Evolutionary conservation across 2,113 vertebrate species (phyloP).

Genomic region (Felis catus): DNA sequence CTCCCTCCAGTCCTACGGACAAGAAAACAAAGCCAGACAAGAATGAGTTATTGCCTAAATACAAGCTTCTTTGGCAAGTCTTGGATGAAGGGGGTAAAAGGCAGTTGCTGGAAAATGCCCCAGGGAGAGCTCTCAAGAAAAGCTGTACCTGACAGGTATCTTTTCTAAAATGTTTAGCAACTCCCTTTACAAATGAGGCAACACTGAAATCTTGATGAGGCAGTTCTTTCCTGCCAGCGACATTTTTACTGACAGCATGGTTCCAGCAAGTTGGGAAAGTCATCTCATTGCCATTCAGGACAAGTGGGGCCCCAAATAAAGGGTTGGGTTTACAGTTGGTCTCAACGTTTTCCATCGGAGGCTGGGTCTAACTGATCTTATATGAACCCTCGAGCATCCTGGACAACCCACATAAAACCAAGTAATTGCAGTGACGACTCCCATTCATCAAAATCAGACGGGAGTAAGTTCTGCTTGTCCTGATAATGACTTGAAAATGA

Average conservation of each 20-base stretch:
- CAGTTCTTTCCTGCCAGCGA: constrained; percentile 83
- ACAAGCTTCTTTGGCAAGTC: constrained; percentile 1
- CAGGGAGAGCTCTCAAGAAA: constrained; percentile 63
- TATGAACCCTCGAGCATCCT: constrained; percentile 87
- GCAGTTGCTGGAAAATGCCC: constrained; percentile 43
- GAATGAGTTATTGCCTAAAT: constrained; percentile 17
- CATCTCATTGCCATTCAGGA: constrained; percentile 83
- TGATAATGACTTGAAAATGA: constrained; percentile 81
- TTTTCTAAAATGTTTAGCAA: constrained; percentile 82
- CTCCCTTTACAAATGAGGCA: constrained; percentile 84
- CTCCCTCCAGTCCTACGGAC: constrained; percentile 52
- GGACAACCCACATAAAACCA: constrained; percentile 87
- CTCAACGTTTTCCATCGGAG: constrained; percentile 87
- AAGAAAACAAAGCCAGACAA: constrained; percentile 50
- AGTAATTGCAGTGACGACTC: constrained; percentile 86
- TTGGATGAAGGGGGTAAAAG: constrained; percentile 21
- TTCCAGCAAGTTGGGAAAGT: constrained; percentile 87
- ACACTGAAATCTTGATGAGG: constrained; percentile 84
- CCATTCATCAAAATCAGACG: constrained; percentile 87
- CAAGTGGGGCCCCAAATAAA: constrained; percentile 88
- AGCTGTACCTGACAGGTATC: constrained; percentile 85
- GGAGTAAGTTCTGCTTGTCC: constrained; percentile 88
- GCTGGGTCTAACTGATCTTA: constrained; percentile 71
- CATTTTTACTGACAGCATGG: constrained; percentile 84
- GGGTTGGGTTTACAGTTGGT: constrained; percentile 76